Percentiles rank a stretch among this genome's conserved stretches.
phyloP scores from a whole-genome alignment of 2,797 vertebrate species.

The Odontamblyopus lacepedii region DNA sequence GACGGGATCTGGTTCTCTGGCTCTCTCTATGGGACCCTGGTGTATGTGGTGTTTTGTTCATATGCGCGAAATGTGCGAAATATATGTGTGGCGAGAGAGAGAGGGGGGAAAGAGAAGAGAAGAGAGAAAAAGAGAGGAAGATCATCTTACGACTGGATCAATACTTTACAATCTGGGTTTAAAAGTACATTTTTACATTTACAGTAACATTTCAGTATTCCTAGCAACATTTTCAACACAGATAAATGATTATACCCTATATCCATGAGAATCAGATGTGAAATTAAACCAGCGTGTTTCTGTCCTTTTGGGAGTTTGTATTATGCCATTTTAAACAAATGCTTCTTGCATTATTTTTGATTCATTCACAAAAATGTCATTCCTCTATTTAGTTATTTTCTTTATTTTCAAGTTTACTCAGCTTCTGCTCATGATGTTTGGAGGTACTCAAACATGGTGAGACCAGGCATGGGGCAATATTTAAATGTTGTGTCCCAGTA shows the following conservation, averaged over 20 bases:
- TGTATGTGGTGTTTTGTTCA: conserved; percentile 12
- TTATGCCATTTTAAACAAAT: not conserved
- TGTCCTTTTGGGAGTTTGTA: not conserved
- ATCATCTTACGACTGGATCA: conserved; percentile 78
- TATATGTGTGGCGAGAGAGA: conserved; percentile 20
- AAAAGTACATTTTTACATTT: conserved; percentile 78
- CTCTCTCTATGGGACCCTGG: conserved; percentile 30
- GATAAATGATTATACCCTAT: not conserved
- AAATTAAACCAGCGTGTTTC: not conserved
- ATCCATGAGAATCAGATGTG: no score
- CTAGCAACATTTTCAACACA: no score
- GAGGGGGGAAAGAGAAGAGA: no score
- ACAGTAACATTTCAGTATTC: conserved; percentile 12
- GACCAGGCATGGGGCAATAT: no score
- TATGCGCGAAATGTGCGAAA: conserved; percentile 26
- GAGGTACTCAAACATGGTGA: no score
- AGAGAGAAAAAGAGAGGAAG: conserved; percentile 62
- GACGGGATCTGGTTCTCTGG: conserved; percentile 79
- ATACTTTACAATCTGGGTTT: conserved; percentile 93
- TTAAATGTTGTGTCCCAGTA: no score
- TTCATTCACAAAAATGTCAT: no score
- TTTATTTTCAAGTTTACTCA: no score
- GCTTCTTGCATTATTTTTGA: no score
- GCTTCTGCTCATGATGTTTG: no score
- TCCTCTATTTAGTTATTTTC: no score